These are phyloP conservation scores for Hirundichthys speculiger DNA, from an alignment of 2,113 vertebrate genomes.

Conservation along the genomic window DNA sequence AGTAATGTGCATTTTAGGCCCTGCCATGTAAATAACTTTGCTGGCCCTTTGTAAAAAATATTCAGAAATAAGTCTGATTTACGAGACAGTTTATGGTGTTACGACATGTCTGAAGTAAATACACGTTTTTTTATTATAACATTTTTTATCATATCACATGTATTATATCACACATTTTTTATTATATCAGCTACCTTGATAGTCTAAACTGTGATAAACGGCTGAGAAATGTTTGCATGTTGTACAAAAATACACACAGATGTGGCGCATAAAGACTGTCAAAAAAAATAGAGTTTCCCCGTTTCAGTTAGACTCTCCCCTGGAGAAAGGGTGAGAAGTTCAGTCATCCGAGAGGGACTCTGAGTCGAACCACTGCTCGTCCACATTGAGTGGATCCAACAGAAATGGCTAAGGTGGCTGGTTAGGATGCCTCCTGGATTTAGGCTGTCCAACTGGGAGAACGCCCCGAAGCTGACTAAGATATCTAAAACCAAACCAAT, in stretches of 20 bases:
- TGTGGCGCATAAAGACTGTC: conserved; percentile 16
- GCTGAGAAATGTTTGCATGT: neutral
- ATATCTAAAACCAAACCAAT: no score
- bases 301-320: no score
- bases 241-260: conserved; percentile 26
- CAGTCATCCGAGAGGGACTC: no score
- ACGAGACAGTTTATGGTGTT: neutral
- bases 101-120: neutral
- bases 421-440: no score
- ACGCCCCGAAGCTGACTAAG: no score
- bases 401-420: no score
- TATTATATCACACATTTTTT: neutral
- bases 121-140: neutral
- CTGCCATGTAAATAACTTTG: conserved; percentile 9
- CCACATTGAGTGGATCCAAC: no score
- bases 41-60: neutral
- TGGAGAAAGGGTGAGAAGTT: no score
- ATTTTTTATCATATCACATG: conserved; percentile 2
- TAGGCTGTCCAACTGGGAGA: no score
- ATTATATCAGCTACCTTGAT: conserved; percentile 1
- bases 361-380: no score
- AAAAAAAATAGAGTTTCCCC: conserved; percentile 23
- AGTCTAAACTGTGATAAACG: conserved; percentile 15
- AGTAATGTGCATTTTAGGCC: neutral
- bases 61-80: conserved; percentile 1